Evolutionary conservation across 2,797 vertebrate species (phyloP), one percentile per base, ranked within the genome.

Genomic region (Anableps anableps): DNA sequence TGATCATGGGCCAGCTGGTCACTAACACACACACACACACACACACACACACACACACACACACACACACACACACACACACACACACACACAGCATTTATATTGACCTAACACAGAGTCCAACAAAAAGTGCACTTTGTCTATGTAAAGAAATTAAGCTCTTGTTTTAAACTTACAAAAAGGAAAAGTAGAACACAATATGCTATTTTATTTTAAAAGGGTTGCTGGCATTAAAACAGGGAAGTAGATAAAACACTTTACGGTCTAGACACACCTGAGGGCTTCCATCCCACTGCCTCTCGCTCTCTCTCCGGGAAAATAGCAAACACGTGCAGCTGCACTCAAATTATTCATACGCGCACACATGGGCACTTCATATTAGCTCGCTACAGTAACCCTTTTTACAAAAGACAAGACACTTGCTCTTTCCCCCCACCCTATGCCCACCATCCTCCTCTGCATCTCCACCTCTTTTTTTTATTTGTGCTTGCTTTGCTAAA

Each of bases 1-100:
- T 91, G 92, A 92, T 94, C 93, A 95, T 85, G 81, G 80, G 80
- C 93, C 94, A 94, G 91, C 93, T 94, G 94, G 91, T 84, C 80
- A 76, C 72, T 41, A 80, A 79, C 53, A n/a, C 72, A 41, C 64
- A 74, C 71, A 62, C 41, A 72, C 66, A 81, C 70, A 14, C 41
- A 75, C 53, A 43, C 48, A n/a, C n/a, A n/a, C n/a, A 55, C 3
- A 55, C 23, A 47, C 36, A 53, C 21, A 51, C 48, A 10, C 23
- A 26, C 78, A 72, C 71, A 23, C 78, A 80, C 55, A 21, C 73
- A 45, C 62, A 75, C 72, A 60, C 43, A 58, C 68, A 80, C 72
- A 14, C 45, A 55, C 58, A 48, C 51, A 4, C 23, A 55, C 53
- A 60, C 14, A 17, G 51, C 10, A 34, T 43, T 50, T 60, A 41